Evolutionary conservation across 2,113 vertebrate genomes (phyloP), one percentile per base, ranked within the genome.

Genomic region (Tychaedon coryphoeus): DNA sequence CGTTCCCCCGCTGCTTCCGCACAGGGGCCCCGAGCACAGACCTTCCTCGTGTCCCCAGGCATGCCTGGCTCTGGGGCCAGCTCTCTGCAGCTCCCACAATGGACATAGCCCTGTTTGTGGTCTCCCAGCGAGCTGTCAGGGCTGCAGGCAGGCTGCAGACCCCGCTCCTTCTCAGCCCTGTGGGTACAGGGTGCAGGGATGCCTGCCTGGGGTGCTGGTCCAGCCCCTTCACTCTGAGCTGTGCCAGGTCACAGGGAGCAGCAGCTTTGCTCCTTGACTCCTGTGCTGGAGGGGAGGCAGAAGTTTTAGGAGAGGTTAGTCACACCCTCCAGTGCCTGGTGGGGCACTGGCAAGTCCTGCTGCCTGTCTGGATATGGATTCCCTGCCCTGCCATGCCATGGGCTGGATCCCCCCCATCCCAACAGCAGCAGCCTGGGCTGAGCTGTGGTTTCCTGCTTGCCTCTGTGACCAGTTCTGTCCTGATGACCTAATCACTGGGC

Each of bases 1-100:
- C 64, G 5, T 65, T 51, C 29, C 53, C 67, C 70, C 0, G 0
- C 83, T 28, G 42, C 56, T 95, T 24, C 50, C 1, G 3, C 34
- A 9, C 64, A 22, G 54, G 34, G 8, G 20, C 81, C 48, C 34
- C 29, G 26, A 51, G 83, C 65, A 19, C 43, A 60, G 45, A 43
- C 57, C 28, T 82, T 69, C n/a, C 51, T 45, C 1, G 0, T 10
- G 3, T 34, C 22, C 45, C 0, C 0, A 48, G 50, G 33, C 1
- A 1, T 5, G 34, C 1, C 12, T 1, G 2, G 33, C 33, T 14
- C 65, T 71, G 40, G 26, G 29, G 11, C 58, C 5, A 5, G 54
- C 48, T 64, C 58, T 50, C 54, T 62, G 56, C 70, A 34, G 1
- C 53, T 66, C 51, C n/a, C 75, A 50, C 47, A 4, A 4, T 33